Conservation (phyloP, 2,888 invertebrate species). For the Sussaba pulchella region DNA sequence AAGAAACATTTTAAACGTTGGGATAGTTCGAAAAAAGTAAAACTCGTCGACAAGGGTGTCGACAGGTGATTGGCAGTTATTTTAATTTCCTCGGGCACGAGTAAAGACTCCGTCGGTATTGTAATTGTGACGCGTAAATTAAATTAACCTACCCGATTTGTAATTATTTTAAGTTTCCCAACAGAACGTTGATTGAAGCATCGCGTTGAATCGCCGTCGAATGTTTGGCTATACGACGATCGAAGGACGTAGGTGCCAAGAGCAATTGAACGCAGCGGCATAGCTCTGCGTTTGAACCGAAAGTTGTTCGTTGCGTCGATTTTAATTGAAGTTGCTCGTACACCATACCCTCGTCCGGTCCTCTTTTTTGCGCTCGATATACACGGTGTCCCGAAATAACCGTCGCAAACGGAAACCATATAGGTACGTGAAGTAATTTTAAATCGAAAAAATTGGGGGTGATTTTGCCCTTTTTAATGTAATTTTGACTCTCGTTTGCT, state of each 20-base stretch:
- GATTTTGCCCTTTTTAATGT: too few relatives aligned
- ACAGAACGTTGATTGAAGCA: neutral
- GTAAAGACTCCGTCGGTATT: neutral
- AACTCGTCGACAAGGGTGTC: neutral
- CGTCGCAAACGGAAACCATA: too few relatives aligned
- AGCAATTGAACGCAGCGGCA: constrained; percentile 46
- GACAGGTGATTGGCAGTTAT: neutral
- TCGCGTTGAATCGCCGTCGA: neutral
- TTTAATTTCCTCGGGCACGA: neutral
- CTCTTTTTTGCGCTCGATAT: neutral
- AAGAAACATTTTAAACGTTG: neutral
- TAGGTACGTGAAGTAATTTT: too few relatives aligned
- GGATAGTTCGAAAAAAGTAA: neutral
- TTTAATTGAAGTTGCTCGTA: constrained; percentile 39
- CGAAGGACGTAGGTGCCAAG: neutral
- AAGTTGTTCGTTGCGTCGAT: constrained; percentile 23
- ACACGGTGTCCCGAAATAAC: too few relatives aligned
- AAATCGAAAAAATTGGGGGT: too few relatives aligned
- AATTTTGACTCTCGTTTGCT: too few relatives aligned
- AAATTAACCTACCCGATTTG: neutral
- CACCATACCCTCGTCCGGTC: neutral
- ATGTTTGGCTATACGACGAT: neutral
- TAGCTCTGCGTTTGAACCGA: neutral
- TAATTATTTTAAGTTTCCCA: neutral
- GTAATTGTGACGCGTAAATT: neutral